Evolutionary conservation across 2,113 vertebrate species (phyloP).

Genomic region (Conger conger): DNA sequence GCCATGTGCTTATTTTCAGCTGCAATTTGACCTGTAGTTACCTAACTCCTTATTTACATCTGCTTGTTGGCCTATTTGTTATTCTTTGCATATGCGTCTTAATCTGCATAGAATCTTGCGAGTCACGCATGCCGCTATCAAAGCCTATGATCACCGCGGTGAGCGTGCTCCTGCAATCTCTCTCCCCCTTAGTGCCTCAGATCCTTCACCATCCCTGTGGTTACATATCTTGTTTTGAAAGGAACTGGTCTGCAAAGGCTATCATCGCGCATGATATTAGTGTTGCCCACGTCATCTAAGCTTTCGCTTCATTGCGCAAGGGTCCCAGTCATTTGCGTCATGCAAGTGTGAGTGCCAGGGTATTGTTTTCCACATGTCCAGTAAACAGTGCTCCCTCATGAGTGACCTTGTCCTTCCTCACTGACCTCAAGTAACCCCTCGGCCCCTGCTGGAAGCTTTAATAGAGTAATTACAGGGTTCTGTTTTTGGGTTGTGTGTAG

Average conservation of each 20-base stretch:
- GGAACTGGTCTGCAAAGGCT: background rate
- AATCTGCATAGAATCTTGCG: background rate
- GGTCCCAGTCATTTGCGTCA: background rate
- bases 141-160: background rate
- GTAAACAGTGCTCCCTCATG: slow-evolving; percentile 13
- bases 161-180: background rate
- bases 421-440: slow-evolving; percentile 43
- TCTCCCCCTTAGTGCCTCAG: background rate
- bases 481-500: slow-evolving; percentile 33
- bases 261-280: background rate
- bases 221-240: background rate
- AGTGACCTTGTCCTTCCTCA: slow-evolving; percentile 37
- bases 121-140: background rate
- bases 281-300: background rate
- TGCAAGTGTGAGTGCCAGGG: background rate
- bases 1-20: background rate
- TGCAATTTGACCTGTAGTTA: background rate
- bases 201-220: background rate
- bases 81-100: background rate
- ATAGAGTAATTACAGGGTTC: slow-evolving; percentile 38
- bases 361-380: slow-evolving; percentile 17
- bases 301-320: background rate
- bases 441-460: slow-evolving; percentile 33
- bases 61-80: background rate
- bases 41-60: background rate